Conservation (phyloP, 2,888 invertebrate species). For the Dione vanillae region DNA sequence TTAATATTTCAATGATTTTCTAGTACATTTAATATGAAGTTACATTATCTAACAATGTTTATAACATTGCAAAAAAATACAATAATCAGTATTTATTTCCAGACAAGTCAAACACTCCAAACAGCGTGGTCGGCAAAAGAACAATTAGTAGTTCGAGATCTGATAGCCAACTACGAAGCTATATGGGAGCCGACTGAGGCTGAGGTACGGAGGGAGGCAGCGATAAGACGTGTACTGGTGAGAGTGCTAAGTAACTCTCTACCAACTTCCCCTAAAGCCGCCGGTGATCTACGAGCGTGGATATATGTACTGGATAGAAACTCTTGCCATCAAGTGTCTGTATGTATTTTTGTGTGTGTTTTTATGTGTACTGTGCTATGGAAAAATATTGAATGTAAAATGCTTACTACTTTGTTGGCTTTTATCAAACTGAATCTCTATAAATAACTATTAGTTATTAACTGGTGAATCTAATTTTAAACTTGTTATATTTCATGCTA, state of each 20-base stretch:
- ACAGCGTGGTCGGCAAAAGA: constrained; percentile 87
- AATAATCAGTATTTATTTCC: constrained; percentile 21
- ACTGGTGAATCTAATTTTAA: too few relatives aligned
- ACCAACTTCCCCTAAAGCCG: constrained; percentile 85
- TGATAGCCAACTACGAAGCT: constrained; percentile 89
- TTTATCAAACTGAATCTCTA: too few relatives aligned
- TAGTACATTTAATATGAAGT: too few relatives aligned
- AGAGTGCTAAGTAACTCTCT: constrained; percentile 86
- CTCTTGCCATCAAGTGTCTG: constrained; percentile 83
- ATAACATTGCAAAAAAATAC: too few relatives aligned
- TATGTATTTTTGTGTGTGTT: constrained; percentile 61
- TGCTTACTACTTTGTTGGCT: too few relatives aligned
- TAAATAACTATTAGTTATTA: too few relatives aligned
- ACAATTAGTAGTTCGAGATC: constrained; percentile 89
- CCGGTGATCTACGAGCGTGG: constrained; percentile 93
- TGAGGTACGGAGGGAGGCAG: constrained; percentile 89
- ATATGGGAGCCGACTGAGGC: constrained; percentile 92
- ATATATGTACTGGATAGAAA: constrained; percentile 88
- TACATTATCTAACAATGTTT: too few relatives aligned
- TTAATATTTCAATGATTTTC: too few relatives aligned
- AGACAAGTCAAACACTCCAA: constrained; percentile 76
- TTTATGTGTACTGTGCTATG: too few relatives aligned
- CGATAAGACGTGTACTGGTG: constrained; percentile 89
- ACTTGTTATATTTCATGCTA: too few relatives aligned
- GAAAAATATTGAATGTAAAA: too few relatives aligned